phyloP scores from a whole-genome alignment of 2,797 vertebrate genomes.

The Notolabrus celidotus region DNA sequence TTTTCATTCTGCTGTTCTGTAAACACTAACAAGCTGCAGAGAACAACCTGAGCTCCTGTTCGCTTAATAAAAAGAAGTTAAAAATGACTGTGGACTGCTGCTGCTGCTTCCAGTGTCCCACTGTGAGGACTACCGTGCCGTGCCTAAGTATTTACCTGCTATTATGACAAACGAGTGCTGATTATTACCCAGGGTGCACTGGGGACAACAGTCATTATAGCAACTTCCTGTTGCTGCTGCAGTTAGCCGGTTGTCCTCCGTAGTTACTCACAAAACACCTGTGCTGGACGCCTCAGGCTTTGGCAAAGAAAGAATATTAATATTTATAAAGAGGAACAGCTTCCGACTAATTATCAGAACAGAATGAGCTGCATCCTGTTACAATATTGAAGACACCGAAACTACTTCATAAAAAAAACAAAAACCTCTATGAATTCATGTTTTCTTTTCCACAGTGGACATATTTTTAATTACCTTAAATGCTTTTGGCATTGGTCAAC shows the following conservation, averaged over 20 bases:
- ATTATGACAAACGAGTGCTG: conserved; percentile 82
- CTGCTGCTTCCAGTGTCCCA: conserved; percentile 54
- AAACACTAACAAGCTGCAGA: conserved; percentile 54
- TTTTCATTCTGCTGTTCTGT: conserved; percentile 55
- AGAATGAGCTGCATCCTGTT: conserved; percentile 25
- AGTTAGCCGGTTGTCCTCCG: conserved; percentile 70
- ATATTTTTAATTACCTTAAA: background rate
- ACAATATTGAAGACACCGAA: conserved; percentile 31
- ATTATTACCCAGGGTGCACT: conserved; percentile 83
- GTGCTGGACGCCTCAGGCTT: conserved; percentile 68
- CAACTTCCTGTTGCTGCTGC: conserved; percentile 73
- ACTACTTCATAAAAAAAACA: background rate
- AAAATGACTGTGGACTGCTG: conserved; percentile 45
- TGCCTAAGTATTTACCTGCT: conserved; percentile 78
- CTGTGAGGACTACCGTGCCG: conserved; percentile 55
- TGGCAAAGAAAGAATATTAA: conserved; percentile 70
- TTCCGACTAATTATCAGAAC: conserved; percentile 60
- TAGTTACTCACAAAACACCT: conserved; percentile 78
- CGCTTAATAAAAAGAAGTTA: conserved; percentile 60
- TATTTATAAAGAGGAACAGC: conserved; percentile 71
- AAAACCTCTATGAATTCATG: background rate
- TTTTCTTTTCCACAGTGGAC: background rate
- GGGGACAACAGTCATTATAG: conserved; percentile 77
- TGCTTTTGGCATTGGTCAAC: background rate
- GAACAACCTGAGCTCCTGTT: conserved; percentile 10